Conservation (phyloP, 2,797 vertebrate species). For the Gymnoscopelus braueri region DNA sequence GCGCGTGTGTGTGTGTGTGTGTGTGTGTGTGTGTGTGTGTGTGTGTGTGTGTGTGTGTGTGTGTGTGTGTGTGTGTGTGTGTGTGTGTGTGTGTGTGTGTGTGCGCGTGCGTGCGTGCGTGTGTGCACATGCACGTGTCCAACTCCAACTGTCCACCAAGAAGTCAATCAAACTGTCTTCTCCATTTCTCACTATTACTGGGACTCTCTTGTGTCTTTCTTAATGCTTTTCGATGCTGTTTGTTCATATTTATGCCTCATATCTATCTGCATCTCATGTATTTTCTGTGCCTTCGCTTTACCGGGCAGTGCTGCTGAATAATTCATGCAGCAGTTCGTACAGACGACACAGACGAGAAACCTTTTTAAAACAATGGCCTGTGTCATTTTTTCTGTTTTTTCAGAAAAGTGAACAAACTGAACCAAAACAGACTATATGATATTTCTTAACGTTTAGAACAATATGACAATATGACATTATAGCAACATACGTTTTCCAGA, state of each 20-base stretch:
- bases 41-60: too few species aligned
- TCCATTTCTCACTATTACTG: slow-evolving; percentile 54
- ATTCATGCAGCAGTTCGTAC: slow-evolving; percentile 52
- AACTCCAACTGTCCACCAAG: slow-evolving; percentile 46
- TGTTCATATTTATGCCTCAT: slow-evolving; percentile 71
- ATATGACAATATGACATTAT: too few species aligned
- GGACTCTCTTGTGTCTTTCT: slow-evolving; percentile 37
- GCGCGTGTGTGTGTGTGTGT: background rate
- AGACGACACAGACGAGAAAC: slow-evolving; percentile 4
- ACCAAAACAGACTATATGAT: too few species aligned
- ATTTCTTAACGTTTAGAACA: too few species aligned
- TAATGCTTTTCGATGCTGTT: slow-evolving; percentile 65
- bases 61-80: background rate
- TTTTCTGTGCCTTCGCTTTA: slow-evolving; percentile 68
- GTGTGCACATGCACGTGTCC: background rate
- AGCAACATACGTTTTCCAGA: too few species aligned
- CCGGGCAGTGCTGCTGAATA: slow-evolving; percentile 62
- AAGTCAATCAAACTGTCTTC: slow-evolving; percentile 59
- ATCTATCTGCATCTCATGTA: slow-evolving; percentile 63
- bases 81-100: background rate
- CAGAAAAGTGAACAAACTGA: too few species aligned
- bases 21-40: background rate
- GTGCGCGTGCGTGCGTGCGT: background rate
- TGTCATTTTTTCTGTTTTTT: too few species aligned
- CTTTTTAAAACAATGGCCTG: too few species aligned